Evolutionary conservation across 2,888 invertebrate genomes (phyloP).

Genomic region (Parasteatoda lunata): DNA sequence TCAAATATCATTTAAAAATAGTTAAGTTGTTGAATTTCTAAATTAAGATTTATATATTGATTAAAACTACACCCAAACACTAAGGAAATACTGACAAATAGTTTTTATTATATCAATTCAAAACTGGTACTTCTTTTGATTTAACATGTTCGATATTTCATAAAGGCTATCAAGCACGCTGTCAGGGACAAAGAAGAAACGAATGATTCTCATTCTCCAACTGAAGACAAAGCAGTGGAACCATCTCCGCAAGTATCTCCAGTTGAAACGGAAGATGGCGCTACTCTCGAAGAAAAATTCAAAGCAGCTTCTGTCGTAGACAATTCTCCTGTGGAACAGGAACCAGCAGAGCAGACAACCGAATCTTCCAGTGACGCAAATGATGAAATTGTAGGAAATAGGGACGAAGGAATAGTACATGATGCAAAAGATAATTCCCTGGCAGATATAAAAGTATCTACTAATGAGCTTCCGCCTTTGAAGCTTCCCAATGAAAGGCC

Average conservation of each 20-base stretch:
- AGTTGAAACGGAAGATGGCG: conserved; percentile 7
- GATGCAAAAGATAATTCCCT: conserved; percentile 2
- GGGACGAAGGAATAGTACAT: not conserved
- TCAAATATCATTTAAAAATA: too few relatives aligned
- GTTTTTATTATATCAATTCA: too few relatives aligned
- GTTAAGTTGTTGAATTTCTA: too few relatives aligned
- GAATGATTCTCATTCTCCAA: not conserved
- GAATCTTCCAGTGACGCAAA: conserved; percentile 7
- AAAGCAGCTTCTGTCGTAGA: not conserved
- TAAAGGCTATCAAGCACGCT: conserved; percentile 46
- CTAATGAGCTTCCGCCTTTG: conserved; percentile 8
- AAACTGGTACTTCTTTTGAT: too few relatives aligned
- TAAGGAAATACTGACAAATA: too few relatives aligned
- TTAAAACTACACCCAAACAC: too few relatives aligned
- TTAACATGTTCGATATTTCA: not conserved
- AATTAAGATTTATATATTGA: too few relatives aligned
- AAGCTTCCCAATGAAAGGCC: conserved; percentile 17
- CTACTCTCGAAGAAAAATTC: not conserved
- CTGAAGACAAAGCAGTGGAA: not conserved
- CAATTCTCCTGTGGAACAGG: not conserved
- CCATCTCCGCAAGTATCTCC: not conserved
- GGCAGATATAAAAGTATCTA: not conserved
- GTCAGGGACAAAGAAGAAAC: conserved; percentile 25
- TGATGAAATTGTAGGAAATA: conserved; percentile 3
- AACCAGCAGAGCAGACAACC: conserved; percentile 4